Percentiles rank a stretch among this genome's conserved stretches.
These are phyloP conservation scores for Thryonomys swinderianus DNA, from an alignment of 2,113 vertebrate genomes.

Conservation along the genomic window DNA sequence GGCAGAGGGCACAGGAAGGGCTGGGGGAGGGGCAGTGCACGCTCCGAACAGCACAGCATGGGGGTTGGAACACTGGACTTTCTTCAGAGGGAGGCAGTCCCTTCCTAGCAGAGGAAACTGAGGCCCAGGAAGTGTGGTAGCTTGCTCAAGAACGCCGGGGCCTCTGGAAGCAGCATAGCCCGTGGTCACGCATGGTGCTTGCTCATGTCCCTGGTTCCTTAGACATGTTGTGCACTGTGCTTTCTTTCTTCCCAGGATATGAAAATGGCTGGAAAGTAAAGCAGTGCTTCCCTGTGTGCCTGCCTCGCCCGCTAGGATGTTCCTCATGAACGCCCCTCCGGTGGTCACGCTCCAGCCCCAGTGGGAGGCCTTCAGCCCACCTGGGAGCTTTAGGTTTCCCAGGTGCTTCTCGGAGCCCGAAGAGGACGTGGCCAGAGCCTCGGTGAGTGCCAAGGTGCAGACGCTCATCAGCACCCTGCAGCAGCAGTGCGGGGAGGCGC, in stretches of 20 bases:
- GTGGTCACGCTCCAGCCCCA: conserved; percentile 92
- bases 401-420: conserved; percentile 91
- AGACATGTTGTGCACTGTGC: neutral
- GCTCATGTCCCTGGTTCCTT: neutral
- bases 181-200: fast-evolving
- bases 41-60: fast-evolving
- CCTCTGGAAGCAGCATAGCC: fast-evolving
- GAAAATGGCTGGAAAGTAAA: conserved; percentile 67
- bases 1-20: fast-evolving
- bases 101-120: fast-evolving
- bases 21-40: fast-evolving
- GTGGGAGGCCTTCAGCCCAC: conserved; percentile 92
- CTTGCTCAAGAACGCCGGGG: neutral
- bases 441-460: conserved; percentile 93
- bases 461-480: conserved; percentile 95
- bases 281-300: conserved; percentile 70
- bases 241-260: conserved; percentile 86
- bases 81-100: neutral
- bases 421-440: conserved; percentile 85
- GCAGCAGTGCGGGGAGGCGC: conserved; percentile 87
- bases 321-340: conserved; percentile 95
- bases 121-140: neutral
- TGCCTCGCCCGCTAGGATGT: conserved; percentile 92
- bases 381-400: conserved; percentile 91
- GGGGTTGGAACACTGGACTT: neutral